Evolutionary conservation across 2,797 vertebrate species (phyloP).

Genomic region (Florisuga fusca): DNA sequence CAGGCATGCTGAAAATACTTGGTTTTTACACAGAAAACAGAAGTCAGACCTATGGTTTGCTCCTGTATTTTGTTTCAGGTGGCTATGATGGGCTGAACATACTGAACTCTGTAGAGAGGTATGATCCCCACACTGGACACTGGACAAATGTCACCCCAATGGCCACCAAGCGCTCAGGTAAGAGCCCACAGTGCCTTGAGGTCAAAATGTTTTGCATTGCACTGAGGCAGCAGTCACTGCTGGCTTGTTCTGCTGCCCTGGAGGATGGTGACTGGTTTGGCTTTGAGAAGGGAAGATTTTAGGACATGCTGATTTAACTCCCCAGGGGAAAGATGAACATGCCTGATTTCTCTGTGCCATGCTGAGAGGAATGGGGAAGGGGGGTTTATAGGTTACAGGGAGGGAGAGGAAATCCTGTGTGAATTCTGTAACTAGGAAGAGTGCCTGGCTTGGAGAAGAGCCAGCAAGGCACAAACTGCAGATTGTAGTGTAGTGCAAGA

Average conservation of each 20-base stretch:
- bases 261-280: not conserved
- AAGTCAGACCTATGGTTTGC: not conserved
- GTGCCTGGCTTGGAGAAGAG: not conserved
- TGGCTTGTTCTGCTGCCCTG: not conserved
- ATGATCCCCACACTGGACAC: constrained; percentile 97
- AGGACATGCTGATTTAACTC: not conserved
- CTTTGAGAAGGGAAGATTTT: not conserved
- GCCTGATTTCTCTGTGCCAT: not conserved
- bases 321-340: not conserved
- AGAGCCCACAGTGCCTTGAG: constrained; percentile 9
- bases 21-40: not conserved
- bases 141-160: constrained; percentile 98
- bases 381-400: not conserved
- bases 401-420: not conserved
- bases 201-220: not conserved
- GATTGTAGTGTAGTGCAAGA: accelerated
- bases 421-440: not conserved
- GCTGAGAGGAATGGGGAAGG: not conserved
- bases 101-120: constrained; percentile 96
- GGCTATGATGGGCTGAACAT: constrained; percentile 98
- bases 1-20: not conserved
- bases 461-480: not conserved
- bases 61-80: constrained; percentile 78
- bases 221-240: not conserved
- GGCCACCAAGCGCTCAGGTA: constrained; percentile 97